These are phyloP conservation scores for Phaedon cochleariae DNA, from an alignment of 2,888 invertebrate genomes.

Conservation along the genomic window DNA sequence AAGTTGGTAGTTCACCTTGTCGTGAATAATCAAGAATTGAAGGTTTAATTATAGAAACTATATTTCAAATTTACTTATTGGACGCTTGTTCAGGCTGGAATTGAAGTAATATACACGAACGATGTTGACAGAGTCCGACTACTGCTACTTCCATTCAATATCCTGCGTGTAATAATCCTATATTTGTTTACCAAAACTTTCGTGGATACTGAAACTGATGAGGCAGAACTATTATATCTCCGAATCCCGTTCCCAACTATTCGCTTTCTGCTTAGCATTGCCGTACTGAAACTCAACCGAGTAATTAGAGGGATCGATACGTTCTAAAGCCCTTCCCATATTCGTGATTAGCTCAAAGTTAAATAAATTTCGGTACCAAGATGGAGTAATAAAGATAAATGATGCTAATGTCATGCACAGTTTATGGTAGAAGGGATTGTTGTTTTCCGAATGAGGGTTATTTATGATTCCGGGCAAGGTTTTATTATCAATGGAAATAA, in stretches of 20 bases:
- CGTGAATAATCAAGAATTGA: too few species aligned
- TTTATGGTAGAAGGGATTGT: slow-evolving; percentile 31
- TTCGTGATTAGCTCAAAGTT: slow-evolving; percentile 36
- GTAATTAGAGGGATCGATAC: slow-evolving; percentile 33
- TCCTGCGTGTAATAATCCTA: neutral
- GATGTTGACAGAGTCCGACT: neutral
- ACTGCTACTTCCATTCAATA: neutral
- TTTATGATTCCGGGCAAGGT: slow-evolving; percentile 20
- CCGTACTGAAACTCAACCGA: slow-evolving; percentile 18
- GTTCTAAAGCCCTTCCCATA: slow-evolving; percentile 18
- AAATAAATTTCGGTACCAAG: slow-evolving; percentile 36
- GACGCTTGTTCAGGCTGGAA: too few species aligned
- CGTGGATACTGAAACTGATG: neutral
- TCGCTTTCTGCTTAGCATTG: slow-evolving; percentile 1
- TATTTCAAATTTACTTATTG: too few species aligned
- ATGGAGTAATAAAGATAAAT: slow-evolving; percentile 39
- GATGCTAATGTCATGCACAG: slow-evolving; percentile 39
- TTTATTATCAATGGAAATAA: slow-evolving; percentile 15
- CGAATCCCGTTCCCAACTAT: neutral
- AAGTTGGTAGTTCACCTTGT: too few species aligned
- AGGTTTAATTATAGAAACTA: too few species aligned
- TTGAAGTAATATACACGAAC: too few species aligned
- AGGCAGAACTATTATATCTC: neutral
- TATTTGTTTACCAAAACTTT: neutral
- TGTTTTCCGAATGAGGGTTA: slow-evolving; percentile 29